Evolutionary conservation across 2,113 vertebrate species (phyloP).

Genomic region (Nothobranchius furzeri): DNA sequence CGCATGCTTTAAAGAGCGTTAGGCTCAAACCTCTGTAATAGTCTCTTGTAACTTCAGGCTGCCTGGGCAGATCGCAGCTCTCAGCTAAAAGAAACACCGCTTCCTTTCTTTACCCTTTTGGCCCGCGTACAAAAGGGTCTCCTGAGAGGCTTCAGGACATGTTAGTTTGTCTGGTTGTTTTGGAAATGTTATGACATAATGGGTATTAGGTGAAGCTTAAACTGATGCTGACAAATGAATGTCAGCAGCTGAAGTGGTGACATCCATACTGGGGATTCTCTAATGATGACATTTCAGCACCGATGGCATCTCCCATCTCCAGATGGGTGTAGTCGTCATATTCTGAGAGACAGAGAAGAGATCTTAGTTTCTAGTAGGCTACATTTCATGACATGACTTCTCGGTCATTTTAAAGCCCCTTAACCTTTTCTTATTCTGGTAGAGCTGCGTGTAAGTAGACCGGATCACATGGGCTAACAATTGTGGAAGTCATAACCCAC

Average conservation of each 20-base stretch:
- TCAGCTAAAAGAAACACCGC: constrained; percentile 11
- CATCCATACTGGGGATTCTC: constrained; percentile 16
- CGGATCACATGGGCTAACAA: too few relatives aligned
- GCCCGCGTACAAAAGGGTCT: constrained; percentile 11
- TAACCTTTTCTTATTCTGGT: too few relatives aligned
- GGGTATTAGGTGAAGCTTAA: constrained; percentile 38
- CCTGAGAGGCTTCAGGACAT: constrained; percentile 26
- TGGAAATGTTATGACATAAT: constrained; percentile 35
- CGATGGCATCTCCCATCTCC: constrained; percentile 14
- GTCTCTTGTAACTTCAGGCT: neutral
- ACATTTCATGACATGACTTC: neutral
- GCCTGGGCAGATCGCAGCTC: neutral
- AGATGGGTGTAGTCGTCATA: constrained; percentile 6
- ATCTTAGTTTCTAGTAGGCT: neutral
- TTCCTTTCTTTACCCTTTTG: constrained; percentile 19
- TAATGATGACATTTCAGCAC: constrained; percentile 13
- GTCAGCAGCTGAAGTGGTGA: constrained; percentile 42
- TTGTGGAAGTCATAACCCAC: too few relatives aligned
- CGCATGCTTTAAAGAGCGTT: neutral
- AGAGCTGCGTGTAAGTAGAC: too few relatives aligned
- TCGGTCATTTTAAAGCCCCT: too few relatives aligned
- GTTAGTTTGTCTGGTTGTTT: constrained; percentile 26
- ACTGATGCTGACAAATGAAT: constrained; percentile 46
- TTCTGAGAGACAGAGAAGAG: neutral
- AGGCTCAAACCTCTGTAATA: constrained; percentile 1